Base-by-base conservation (phyloP, 1,140 invertebrate genomes). In the Sarcophaga peregrina region DNA sequence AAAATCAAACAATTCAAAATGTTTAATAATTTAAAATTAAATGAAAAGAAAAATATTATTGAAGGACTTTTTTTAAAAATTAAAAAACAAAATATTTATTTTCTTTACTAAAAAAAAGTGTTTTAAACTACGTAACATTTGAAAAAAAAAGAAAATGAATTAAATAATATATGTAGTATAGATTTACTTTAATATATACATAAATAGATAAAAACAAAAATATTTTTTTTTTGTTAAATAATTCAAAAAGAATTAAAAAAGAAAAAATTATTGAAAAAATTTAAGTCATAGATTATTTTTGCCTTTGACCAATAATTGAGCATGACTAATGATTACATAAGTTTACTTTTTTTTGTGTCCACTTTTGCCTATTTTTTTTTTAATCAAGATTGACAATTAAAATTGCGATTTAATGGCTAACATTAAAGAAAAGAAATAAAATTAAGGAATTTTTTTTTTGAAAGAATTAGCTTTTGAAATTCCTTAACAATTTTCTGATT, bases 251-350 rank as follows among this genome's bases (percentile, higher is more conserved):
- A 68, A 68, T 6, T 68, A 68, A 1, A 2, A 37, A 37, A 6
- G 17, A 68, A 68, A 68, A 8, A 9, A 20, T 50, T 8, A 52
- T 52, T 52, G 50, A 52, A 52, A 52, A 10, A 10, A 52, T 25
- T 68, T 68, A 68, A n/a, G 8, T 20, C 10, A 68, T 9, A 20
- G 5, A 8, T 68, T n/a, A n/a, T 68, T 58, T 58, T n/a, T 5
- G 11, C 54, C 17, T 68, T 68, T 68, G 62, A 68, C 62, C 7
- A 20, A 68, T 68, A 68, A 68, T 20, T 20, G n/a, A 20, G 17
- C 62, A 68, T 68, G 62, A 68, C 62, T 68, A 68, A 68, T 68
- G 62, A 68, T 68, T 68, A 68, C 62, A 68, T 68, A 68, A 68
- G 62, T 68, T 68, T 68, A 10, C 20, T n/a, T 68, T 68, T 20